phyloP scores from a whole-genome alignment of 2,797 vertebrate genomes.

The Sebastes jordani region DNA sequence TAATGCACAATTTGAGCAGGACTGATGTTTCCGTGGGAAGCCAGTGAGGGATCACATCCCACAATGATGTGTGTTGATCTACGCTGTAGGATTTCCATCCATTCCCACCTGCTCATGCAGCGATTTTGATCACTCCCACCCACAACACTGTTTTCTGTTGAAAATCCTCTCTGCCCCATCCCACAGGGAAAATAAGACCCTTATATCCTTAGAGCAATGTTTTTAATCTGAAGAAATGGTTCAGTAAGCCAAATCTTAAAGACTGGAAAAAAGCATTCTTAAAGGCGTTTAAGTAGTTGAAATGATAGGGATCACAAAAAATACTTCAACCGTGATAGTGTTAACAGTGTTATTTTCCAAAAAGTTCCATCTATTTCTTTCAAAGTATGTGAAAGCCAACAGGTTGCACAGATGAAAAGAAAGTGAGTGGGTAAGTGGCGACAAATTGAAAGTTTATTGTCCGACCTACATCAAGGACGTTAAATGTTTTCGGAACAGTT shows the following conservation, averaged over 20 bases:
- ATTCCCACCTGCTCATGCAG: background rate
- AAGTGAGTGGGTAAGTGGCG: background rate
- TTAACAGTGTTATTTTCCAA: background rate
- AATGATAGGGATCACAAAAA: too few relatives aligned
- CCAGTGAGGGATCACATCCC: background rate
- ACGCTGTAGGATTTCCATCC: background rate
- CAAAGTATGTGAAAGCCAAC: background rate
- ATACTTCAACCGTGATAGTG: background rate
- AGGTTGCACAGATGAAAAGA: background rate
- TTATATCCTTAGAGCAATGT: background rate
- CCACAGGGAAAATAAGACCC: background rate
- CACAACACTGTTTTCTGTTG: background rate
- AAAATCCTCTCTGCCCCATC: constrained; percentile 8
- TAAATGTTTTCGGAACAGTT: background rate
- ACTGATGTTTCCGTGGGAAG: background rate
- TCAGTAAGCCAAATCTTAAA: too few relatives aligned
- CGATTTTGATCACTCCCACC: background rate
- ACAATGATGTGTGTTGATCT: background rate
- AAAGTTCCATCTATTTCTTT: background rate
- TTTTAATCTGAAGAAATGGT: constrained; percentile 6
- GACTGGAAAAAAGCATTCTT: too few relatives aligned
- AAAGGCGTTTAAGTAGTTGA: too few relatives aligned
- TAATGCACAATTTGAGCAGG: background rate
- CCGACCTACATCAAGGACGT: background rate
- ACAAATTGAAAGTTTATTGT: background rate